Evolutionary conservation across 2,113 vertebrate species (phyloP), one percentile per base, ranked within the genome.

Genomic region (Amphiprion ocellaris): DNA sequence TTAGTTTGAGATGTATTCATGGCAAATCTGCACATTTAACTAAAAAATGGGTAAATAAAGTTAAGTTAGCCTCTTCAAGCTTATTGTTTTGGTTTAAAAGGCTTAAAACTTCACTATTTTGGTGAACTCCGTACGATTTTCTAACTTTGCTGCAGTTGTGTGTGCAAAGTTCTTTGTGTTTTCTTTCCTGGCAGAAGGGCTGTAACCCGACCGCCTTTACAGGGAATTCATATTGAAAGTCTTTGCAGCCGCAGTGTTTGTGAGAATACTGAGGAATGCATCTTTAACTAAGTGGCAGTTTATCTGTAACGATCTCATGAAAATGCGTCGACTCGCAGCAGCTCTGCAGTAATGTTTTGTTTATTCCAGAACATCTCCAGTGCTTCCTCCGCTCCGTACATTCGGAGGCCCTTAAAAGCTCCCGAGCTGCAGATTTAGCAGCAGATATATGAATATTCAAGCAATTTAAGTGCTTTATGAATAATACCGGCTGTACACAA

Each of bases 371-470:
- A n/a, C 60, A 66, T 74, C 23, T 50, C 44, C 21, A 70, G 74
- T 46, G 37, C 44, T 59, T 81, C 41, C 17, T 77, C 56, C 50
- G 26, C 26, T 37, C 3, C 56, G 59, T 75, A 50, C 4, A 61
- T 58, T 74, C 49, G 33, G 33, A 21, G 17, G 17, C 62, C 64
- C 56, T 28, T 58, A 77, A 76, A 79, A 68, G 33, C 64, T 56
- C 39, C 56, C 37, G 19, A 15, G 46, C 28, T 71, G 64, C 75
- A 87, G 4, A 64, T 69, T 73, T 56, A 69, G 33, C 24, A 28
- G 46, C 74, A 77, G 58, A 56, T 63, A 41, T 53, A 79, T 88
- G 81, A 86, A 88, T 86, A 88, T 88, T 77, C 65, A 86, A 74
- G 77, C 58, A 60, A 62, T 74, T 28, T 56, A 74, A 19, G 24